A percentile compares a stretch with the other conserved stretches of the same genome.
Evolutionary conservation across 2,888 invertebrate species (phyloP).

Genomic region (Drosophila trichaetosa): DNA sequence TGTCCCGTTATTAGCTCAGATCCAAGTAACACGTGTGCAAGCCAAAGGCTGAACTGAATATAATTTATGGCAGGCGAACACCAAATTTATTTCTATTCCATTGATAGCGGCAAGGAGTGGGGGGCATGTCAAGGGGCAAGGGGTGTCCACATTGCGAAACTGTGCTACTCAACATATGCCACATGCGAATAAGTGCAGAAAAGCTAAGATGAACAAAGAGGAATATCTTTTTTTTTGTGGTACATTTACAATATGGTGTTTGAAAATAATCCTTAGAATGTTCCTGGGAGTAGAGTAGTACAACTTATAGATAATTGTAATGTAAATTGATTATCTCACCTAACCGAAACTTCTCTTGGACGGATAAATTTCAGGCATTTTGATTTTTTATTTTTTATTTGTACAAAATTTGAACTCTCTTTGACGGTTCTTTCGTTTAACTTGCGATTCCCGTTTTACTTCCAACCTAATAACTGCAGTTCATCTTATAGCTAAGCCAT

Average conservation of each 20-base stretch:
- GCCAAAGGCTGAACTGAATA: slow-evolving; percentile 67
- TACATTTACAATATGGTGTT: neutral
- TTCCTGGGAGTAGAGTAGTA: neutral
- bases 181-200: neutral
- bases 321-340: neutral
- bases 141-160: slow-evolving; percentile 16
- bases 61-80: slow-evolving; percentile 68
- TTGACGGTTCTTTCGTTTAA: too few relatives aligned
- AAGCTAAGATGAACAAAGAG: neutral
- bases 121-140: slow-evolving; percentile 2
- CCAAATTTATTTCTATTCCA: slow-evolving; percentile 67
- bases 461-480: neutral
- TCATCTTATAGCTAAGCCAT: neutral
- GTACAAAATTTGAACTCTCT: too few relatives aligned
- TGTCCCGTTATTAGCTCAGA: slow-evolving; percentile 73
- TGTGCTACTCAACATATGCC: slow-evolving; percentile 38
- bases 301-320: neutral
- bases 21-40: slow-evolving; percentile 71
- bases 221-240: neutral
- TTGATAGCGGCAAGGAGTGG: slow-evolving; percentile 31
- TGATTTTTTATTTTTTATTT: neutral
- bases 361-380: neutral
- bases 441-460: neutral
- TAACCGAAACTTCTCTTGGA: neutral
- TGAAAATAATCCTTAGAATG: too few relatives aligned